Conservation (phyloP, 1,140 invertebrate genomes). For the Archivesica marissinica region DNA sequence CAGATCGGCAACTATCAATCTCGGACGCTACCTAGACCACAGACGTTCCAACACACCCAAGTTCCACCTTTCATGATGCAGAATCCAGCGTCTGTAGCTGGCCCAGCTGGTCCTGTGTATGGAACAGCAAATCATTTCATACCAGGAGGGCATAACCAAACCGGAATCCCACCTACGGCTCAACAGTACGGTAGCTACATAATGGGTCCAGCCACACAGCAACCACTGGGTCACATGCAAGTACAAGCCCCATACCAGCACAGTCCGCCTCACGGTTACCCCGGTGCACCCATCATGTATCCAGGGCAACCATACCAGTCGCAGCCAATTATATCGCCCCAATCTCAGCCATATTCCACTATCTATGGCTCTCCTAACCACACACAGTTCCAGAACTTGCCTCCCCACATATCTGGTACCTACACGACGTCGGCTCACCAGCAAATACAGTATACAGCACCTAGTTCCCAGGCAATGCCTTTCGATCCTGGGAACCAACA, state of each 20-base stretch:
- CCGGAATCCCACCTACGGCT: conserved; percentile 29
- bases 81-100: conserved; percentile 24
- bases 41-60: not conserved
- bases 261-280: conserved; percentile 32
- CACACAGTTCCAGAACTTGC: conserved; percentile 42
- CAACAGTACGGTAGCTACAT: conserved; percentile 52
- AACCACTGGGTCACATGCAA: conserved; percentile 12
- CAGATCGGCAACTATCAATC: conserved; percentile 14
- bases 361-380: conserved; percentile 40
- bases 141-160: not conserved
- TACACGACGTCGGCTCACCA: conserved; percentile 41
- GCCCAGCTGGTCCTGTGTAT: conserved; percentile 41
- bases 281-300: conserved; percentile 26
- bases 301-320: conserved; percentile 37
- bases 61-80: conserved; percentile 42
- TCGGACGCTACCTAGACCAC: conserved; percentile 33
- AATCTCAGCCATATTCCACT: conserved; percentile 30
- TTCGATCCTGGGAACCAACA: conserved; percentile 14
- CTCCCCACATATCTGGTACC: conserved; percentile 19
- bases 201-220: conserved; percentile 46
- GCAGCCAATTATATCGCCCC: conserved; percentile 28
- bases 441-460: not conserved
- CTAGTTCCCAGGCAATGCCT: conserved; percentile 14
- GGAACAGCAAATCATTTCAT: conserved; percentile 7
- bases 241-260: conserved; percentile 37